Evolutionary conservation across 2,113 vertebrate species (phyloP).

Genomic region (Serinus canaria): DNA sequence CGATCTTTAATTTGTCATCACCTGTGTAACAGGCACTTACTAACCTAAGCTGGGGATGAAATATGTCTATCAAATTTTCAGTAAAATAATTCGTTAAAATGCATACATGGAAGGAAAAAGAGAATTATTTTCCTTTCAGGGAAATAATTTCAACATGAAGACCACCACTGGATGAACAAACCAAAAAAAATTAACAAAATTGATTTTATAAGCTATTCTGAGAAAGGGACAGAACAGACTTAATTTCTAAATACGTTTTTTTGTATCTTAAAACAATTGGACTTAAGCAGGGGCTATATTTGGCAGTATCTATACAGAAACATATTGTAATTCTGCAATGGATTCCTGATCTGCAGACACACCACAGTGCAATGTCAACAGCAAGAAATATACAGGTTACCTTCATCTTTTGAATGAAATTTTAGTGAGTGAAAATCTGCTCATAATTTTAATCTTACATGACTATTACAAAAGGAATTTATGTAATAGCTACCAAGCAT

Average conservation of each 20-base stretch:
- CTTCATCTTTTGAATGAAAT: background rate
- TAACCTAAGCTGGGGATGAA: background rate
- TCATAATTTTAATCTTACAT: background rate
- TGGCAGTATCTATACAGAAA: background rate
- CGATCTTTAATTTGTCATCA: background rate
- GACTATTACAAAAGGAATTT: background rate
- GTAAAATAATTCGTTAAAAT: background rate
- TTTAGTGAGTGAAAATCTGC: background rate
- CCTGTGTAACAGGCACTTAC: background rate
- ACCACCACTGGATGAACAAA: background rate
- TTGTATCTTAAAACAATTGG: background rate
- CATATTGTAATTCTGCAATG: background rate
- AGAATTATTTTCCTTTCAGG: background rate
- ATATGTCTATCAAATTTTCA: background rate
- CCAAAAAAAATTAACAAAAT: background rate
- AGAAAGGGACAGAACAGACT: background rate
- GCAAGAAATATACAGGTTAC: background rate
- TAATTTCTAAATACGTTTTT: background rate
- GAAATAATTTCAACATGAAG: background rate
- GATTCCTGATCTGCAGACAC: background rate
- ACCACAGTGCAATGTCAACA: accelerated
- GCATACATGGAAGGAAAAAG: background rate
- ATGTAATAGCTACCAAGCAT: background rate
- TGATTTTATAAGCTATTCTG: background rate
- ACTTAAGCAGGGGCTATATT: background rate